Conservation (phyloP, 2,888 invertebrate species). For the Pelosia muscerda region DNA sequence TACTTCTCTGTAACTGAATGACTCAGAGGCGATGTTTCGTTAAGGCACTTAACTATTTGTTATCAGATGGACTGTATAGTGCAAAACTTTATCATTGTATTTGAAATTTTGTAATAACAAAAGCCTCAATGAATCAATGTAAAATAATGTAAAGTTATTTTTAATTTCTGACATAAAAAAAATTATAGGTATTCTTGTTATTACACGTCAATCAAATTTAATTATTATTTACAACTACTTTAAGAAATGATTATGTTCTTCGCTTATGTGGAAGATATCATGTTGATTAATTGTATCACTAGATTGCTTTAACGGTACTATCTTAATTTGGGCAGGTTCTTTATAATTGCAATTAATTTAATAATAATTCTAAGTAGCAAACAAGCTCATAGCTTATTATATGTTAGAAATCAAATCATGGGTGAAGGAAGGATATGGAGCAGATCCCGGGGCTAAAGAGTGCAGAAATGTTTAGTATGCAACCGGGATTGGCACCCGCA, state of each 20-base stretch:
- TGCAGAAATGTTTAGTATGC: not conserved
- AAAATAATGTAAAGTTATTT: not conserved
- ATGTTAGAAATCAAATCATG: not conserved
- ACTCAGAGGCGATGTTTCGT: not conserved
- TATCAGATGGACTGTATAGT: no score
- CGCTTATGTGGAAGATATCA: not conserved
- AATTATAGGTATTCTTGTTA: not conserved
- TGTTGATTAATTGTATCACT: slow-evolving; percentile 5
- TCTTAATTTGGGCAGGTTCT: not conserved
- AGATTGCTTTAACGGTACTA: not conserved
- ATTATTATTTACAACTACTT: slow-evolving; percentile 35
- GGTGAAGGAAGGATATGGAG: not conserved
- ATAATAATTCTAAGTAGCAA: not conserved
- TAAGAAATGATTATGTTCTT: slow-evolving; percentile 19
- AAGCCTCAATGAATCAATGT: not conserved
- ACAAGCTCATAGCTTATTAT: not conserved
- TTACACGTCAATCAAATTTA: slow-evolving; percentile 32
- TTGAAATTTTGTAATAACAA: not conserved
- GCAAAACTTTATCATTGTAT: not conserved
- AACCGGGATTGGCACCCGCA: not conserved
- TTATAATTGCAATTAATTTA: not conserved
- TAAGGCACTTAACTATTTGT: no score
- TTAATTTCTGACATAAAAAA: not conserved
- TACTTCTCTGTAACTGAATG: not conserved
- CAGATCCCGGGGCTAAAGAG: no score